Evolutionary conservation across 2,888 invertebrate species (phyloP).

Genomic region (Chromoteleia sp.): DNA sequence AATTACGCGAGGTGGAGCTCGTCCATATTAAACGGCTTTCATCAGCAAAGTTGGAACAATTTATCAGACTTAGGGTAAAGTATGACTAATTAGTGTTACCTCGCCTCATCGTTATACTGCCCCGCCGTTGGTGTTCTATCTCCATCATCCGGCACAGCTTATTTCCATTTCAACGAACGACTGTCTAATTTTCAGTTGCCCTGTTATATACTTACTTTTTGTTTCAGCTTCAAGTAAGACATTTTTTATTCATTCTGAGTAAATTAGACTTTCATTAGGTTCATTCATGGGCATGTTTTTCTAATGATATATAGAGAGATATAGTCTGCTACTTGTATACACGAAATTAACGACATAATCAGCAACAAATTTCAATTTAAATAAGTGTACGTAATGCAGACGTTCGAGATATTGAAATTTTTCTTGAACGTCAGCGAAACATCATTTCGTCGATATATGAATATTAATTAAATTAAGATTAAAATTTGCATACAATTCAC

Average conservation of each 20-base stretch:
- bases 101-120: slow-evolving; percentile 75
- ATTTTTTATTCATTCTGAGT: slow-evolving; percentile 13
- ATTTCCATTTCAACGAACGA: slow-evolving; percentile 67
- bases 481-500: no score
- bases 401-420: no score
- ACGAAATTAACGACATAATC: no score
- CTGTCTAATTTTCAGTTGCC: slow-evolving; percentile 63
- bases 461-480: no score
- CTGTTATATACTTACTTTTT: slow-evolving; percentile 52
- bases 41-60: slow-evolving; percentile 78
- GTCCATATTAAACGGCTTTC: slow-evolving; percentile 79
- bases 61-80: slow-evolving; percentile 79
- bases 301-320: background rate
- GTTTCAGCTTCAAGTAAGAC: slow-evolving; percentile 25
- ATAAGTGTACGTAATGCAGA: no score
- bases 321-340: background rate
- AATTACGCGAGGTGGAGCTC: slow-evolving; percentile 72
- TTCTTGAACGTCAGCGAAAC: no score
- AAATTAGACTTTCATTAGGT: slow-evolving; percentile 3
- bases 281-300: background rate
- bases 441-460: no score
- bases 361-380: no score
- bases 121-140: slow-evolving; percentile 69
- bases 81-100: slow-evolving; percentile 80
- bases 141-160: slow-evolving; percentile 67